Percentiles rank a stretch among this genome's conserved stretches.
These are phyloP conservation scores for Galerucella pusilla DNA, from an alignment of 2,888 invertebrate genomes.

Conservation along the genomic window DNA sequence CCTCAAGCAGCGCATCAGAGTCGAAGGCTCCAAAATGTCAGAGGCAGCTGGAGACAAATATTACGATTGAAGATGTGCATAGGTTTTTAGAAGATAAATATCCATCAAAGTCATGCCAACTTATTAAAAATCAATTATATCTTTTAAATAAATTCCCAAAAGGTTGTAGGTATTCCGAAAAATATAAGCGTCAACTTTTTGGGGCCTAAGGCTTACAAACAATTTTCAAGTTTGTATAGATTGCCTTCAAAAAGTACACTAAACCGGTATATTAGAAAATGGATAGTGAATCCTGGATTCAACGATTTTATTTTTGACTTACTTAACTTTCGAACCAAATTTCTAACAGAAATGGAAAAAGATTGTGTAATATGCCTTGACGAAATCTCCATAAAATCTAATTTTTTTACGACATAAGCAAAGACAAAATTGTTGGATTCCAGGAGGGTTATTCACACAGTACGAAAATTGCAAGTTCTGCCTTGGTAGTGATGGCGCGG, in stretches of 20 bases:
- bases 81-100: background rate
- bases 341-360: background rate
- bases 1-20: background rate
- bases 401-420: conserved; percentile 20
- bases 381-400: conserved; percentile 16
- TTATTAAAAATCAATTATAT: conserved; percentile 2
- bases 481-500: conserved; percentile 21
- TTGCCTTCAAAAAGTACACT: too few species aligned
- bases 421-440: conserved; percentile 17
- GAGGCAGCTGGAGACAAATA: background rate
- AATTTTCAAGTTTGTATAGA: too few species aligned
- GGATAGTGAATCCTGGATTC: background rate
- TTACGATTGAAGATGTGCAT: background rate
- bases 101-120: conserved; percentile 2
- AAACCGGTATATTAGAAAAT: too few species aligned
- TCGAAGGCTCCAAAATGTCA: background rate
- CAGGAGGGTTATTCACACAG: background rate
- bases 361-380: conserved; percentile 21
- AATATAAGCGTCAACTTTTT: background rate
- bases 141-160: background rate
- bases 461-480: background rate
- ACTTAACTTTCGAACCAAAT: conserved; percentile 6
- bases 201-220: too few species aligned
- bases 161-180: background rate
- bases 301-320: conserved; percentile 2